Evolutionary conservation across 2,888 invertebrate genomes (phyloP), one percentile per base, ranked within the genome.

Genomic region (Seladonia tumulorum): DNA sequence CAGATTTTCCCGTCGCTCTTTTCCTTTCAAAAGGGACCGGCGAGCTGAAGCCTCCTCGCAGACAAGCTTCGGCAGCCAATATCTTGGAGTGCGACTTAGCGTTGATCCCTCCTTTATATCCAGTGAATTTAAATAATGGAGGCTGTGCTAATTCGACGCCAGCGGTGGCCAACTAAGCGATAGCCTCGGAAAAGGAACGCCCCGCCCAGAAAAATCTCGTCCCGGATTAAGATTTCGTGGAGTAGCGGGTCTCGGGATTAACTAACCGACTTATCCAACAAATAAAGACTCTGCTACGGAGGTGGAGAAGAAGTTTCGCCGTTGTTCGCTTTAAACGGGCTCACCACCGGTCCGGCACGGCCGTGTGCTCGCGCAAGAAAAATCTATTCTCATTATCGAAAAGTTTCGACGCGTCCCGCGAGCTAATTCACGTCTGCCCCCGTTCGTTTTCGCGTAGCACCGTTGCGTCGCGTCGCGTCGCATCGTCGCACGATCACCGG

Each of bases 121-220:
- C 89, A 83, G 75, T 88, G 92, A 92, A 93, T 94, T 94, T 93
- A 91, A 94, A 93, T 94, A 93, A 94, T 93, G 91, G 91, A 91
- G 90, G 85, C 89, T 71, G 87, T 74, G 90, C 92, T 93, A 93
- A 93, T 94, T 94, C 90, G 87, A 86, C 78, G 83, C 39, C 90
- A 89, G 87, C 79, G 90, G 85, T 85, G 87, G 86, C 88, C 92
- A 91, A 90, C 88, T 68, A 74, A 74, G 29, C 66, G 22, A 39
- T 47, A 76, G 35, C 76, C 35, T 22, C 53, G 22, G 10, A 53
- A 53, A 10, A 53, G 14, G 22, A 10, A 39, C 7, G 47, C 8
- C 16, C 22, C 39, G 25, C 18, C 5, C 1, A 42, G 53, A n/a
- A 45, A 42, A 60, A 39, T 47, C 57, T 29, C 53, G 39, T 42